phyloP scores from a whole-genome alignment of 2,797 vertebrate species.

The Ctenopoma kingsleyae region DNA sequence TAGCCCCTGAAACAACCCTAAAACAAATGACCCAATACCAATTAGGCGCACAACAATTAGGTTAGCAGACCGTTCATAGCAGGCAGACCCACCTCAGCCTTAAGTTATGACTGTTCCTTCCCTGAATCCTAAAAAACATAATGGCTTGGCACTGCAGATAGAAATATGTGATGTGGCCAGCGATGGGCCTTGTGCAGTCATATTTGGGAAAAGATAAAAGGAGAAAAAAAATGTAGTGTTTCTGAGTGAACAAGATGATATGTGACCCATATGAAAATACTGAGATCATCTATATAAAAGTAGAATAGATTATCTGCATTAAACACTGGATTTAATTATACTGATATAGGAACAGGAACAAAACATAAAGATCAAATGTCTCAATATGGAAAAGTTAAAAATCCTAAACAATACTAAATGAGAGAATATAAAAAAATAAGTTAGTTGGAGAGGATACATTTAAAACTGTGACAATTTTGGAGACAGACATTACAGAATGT shows the following conservation, averaged over 20 bases:
- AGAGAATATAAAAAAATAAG: background rate
- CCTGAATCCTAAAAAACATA: slow-evolving; percentile 12
- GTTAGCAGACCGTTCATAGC: slow-evolving; percentile 59
- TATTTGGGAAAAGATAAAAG: no score
- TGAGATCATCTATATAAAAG: background rate
- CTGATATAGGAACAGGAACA: background rate
- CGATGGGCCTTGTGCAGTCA: background rate
- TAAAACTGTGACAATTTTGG: background rate
- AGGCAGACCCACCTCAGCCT: slow-evolving; percentile 41
- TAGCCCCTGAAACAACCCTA: slow-evolving; percentile 47
- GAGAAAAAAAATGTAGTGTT: background rate
- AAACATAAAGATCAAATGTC: background rate
- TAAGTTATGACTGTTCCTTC: slow-evolving; percentile 14
- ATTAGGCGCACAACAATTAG: slow-evolving; percentile 68
- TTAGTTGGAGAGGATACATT: background rate
- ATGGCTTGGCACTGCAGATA: background rate
- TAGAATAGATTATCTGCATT: background rate
- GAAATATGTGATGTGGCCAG: background rate
- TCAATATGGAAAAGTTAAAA: background rate
- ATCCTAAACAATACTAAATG: background rate
- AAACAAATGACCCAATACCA: slow-evolving; percentile 70
- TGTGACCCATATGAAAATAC: background rate
- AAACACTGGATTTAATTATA: background rate
- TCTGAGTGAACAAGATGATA: background rate
- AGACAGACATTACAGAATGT: background rate